These are phyloP conservation scores for Cryptocephalus moraei DNA, from an alignment of 2,888 invertebrate genomes.

Conservation along the genomic window DNA sequence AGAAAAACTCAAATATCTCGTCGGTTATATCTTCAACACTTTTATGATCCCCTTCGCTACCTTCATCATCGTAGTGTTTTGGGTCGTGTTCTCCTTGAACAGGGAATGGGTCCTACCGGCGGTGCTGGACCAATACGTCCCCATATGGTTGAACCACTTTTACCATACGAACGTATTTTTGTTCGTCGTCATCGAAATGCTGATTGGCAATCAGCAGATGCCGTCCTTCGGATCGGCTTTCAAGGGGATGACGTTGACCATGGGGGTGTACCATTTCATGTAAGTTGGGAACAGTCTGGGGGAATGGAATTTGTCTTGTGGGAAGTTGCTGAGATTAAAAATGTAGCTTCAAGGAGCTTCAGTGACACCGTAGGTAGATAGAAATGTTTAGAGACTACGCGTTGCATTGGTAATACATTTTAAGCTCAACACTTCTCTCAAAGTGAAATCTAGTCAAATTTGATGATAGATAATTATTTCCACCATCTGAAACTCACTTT, in stretches of 20 bases:
- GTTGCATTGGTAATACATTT: too few species aligned
- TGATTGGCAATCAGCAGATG: constrained; percentile 13
- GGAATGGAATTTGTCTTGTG: too few species aligned
- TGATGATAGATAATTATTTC: too few species aligned
- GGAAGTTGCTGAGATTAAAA: too few species aligned
- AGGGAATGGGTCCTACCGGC: constrained; percentile 17
- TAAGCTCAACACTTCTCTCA: too few species aligned
- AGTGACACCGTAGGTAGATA: too few species aligned
- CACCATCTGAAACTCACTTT: background rate
- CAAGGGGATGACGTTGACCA: constrained; percentile 9
- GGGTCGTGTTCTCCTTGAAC: constrained; percentile 15
- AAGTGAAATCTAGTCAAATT: too few species aligned
- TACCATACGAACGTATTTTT: constrained; percentile 14
- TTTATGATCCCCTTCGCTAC: constrained; percentile 14
- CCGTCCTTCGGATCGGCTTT: constrained; percentile 15
- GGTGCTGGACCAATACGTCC: constrained; percentile 13
- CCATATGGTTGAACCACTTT: constrained; percentile 16
- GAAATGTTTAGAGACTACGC: too few species aligned
- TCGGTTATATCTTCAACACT: constrained; percentile 15
- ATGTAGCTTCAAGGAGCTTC: too few species aligned
- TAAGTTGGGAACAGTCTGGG: constrained; percentile 8
- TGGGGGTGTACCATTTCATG: constrained; percentile 10
- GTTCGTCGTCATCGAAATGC: constrained; percentile 13
- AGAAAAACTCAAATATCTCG: constrained; percentile 7
- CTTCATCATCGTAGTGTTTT: constrained; percentile 15